Conservation (phyloP, 2,797 vertebrate genomes). For the Cirrhinus mrigala region DNA sequence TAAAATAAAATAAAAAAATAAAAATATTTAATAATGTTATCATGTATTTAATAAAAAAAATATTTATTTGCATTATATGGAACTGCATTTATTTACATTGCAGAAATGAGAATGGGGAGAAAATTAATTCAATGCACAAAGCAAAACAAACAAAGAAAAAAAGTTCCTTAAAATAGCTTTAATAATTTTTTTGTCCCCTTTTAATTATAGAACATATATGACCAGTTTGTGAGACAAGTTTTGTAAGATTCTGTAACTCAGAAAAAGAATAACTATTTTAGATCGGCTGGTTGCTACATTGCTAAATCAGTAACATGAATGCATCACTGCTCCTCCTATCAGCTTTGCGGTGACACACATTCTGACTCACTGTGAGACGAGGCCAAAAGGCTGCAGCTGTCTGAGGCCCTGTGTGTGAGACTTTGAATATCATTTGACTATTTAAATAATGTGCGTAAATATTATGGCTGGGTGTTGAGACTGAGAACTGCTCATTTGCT, state of each 20-base stretch:
- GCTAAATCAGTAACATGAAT: constrained; percentile 66
- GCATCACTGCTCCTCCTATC: neutral
- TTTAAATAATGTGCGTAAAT: constrained; percentile 15
- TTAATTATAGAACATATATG: neutral
- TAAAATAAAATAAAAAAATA: too few relatives aligned
- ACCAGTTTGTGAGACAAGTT: neutral
- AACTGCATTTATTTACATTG: neutral
- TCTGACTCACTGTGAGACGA: neutral
- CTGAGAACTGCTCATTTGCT: neutral
- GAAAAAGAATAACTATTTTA: neutral
- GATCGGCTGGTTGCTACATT: neutral
- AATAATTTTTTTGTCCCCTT: neutral
- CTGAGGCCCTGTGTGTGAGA: neutral
- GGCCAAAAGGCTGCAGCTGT: neutral
- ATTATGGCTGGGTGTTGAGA: neutral
- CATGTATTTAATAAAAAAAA: too few relatives aligned
- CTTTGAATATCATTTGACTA: constrained; percentile 70
- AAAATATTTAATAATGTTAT: too few relatives aligned
- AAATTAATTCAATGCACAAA: neutral
- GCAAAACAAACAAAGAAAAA: neutral
- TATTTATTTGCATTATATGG: neutral
- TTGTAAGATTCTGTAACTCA: neutral
- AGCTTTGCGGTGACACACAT: neutral
- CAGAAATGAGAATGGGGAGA: neutral
- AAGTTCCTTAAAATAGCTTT: neutral